These are phyloP conservation scores for Ferdinandea cuprea DNA, from an alignment of 2,888 invertebrate species.

Conservation along the genomic window DNA sequence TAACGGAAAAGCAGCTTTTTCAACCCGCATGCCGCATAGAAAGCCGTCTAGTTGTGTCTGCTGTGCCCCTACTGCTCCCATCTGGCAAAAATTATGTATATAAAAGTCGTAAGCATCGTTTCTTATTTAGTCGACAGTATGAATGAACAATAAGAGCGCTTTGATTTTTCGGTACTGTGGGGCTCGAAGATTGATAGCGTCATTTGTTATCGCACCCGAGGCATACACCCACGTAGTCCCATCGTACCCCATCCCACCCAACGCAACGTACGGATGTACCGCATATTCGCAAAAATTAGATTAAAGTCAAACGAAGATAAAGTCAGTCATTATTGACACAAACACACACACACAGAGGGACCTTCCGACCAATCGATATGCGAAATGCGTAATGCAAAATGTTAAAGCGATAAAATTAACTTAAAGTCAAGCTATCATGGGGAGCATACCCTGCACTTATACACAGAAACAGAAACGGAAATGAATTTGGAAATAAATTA, in stretches of 20 bases:
- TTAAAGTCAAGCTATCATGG: constrained; percentile 21
- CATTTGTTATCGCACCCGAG: constrained; percentile 57
- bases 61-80: neutral
- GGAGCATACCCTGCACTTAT: too few species aligned
- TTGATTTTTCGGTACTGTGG: constrained; percentile 29
- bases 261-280: constrained; percentile 3
- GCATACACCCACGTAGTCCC: neutral
- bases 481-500: constrained; percentile 34
- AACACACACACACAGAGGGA: constrained; percentile 20
- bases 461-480: neutral
- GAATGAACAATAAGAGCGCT: constrained; percentile 10
- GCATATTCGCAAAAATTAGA: constrained; percentile 34
- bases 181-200: constrained; percentile 55
- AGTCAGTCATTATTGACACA: constrained; percentile 58
- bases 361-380: too few species aligned
- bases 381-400: too few species aligned
- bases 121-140: constrained; percentile 21
- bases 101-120: constrained; percentile 35
- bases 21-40: constrained; percentile 22
- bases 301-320: constrained; percentile 46
- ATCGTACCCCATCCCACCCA: neutral
- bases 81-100: constrained; percentile 7
- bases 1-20: constrained; percentile 10
- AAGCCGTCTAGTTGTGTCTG: neutral
- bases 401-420: constrained; percentile 19